A percentile compares a stretch with the other conserved stretches of the same genome.
Conservation (phyloP, 2,888 invertebrate genomes). For the Xestia ashworthii region DNA sequence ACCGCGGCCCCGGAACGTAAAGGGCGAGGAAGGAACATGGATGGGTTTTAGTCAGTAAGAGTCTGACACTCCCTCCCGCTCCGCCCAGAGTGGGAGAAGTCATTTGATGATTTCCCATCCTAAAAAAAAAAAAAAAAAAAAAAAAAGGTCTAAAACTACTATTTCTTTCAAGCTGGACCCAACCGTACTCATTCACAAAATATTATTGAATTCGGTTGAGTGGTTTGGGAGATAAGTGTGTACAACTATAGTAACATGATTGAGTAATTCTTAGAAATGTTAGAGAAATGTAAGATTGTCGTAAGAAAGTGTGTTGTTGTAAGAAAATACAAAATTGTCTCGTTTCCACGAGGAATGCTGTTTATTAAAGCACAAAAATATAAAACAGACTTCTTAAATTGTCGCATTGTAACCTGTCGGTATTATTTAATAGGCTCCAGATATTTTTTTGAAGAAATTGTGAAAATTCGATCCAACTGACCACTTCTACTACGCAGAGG, state of each 20-base stretch:
- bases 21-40: no score
- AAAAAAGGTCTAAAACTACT: neutral
- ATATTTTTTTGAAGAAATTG: neutral
- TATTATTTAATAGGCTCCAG: neutral
- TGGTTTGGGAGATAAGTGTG: neutral
- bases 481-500: neutral
- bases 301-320: no score
- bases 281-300: no score
- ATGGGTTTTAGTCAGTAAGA: no score
- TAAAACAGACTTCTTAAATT: neutral
- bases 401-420: neutral
- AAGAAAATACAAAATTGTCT: neutral
- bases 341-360: neutral
- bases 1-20: no score
- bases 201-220: neutral
- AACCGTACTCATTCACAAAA: neutral
- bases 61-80: no score
- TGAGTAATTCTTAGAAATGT: no score
- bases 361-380: neutral
- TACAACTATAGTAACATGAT: no score
- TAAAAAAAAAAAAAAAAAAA: no score
- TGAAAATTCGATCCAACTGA: neutral
- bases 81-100: no score
- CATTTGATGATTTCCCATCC: no score
- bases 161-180: neutral